phyloP scores from a whole-genome alignment of 2,113 vertebrate genomes.

The Monarcha castaneiventris region DNA sequence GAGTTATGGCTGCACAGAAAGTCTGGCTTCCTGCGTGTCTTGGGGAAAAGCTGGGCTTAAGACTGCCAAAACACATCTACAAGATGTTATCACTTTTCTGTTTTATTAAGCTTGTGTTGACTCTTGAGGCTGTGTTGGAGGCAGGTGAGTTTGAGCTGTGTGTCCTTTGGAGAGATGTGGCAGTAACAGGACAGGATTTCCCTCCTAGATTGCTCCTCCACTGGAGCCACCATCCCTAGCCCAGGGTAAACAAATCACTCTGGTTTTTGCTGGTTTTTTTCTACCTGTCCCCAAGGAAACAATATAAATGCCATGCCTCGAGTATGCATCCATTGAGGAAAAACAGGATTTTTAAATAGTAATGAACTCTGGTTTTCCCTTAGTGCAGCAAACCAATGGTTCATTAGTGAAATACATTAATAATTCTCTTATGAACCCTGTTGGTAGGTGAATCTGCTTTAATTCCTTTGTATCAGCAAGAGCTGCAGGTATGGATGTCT shows the following conservation, averaged over 20 bases:
- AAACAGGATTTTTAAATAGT: not conserved
- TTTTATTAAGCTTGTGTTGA: not conserved
- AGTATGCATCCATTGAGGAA: not conserved
- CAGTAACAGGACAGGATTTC: not conserved
- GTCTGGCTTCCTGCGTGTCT: not conserved
- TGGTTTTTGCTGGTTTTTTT: not conserved
- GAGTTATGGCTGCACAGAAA: not conserved
- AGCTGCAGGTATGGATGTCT: conserved; percentile 32
- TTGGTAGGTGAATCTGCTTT: not conserved
- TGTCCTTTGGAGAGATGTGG: not conserved
- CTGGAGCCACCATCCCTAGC: not conserved
- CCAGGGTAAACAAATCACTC: not conserved
- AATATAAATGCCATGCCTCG: not conserved
- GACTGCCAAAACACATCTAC: not conserved
- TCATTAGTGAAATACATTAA: conserved; percentile 5
- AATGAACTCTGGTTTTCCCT: not conserved
- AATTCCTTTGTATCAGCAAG: conserved; percentile 14
- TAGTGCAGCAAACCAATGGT: not conserved
- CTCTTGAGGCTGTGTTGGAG: not conserved
- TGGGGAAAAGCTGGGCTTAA: not conserved
- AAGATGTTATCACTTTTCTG: not conserved
- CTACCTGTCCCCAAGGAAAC: not conserved
- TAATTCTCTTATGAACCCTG: not conserved
- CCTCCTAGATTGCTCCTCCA: not conserved
- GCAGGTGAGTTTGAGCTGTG: not conserved